phyloP scores from a whole-genome alignment of 2,888 invertebrate genomes.

The Blastobasis adustella region DNA sequence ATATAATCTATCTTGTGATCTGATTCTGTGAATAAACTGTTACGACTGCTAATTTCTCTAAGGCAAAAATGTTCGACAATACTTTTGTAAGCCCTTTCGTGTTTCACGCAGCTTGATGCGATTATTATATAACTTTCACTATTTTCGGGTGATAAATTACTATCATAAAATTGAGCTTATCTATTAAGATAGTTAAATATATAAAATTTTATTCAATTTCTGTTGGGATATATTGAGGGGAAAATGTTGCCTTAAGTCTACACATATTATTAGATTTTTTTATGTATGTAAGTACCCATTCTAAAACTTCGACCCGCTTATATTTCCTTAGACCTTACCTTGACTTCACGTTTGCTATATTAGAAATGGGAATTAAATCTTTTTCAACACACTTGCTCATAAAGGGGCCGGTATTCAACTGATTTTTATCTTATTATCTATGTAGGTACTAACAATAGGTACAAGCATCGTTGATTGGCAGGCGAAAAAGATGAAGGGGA shows the following conservation, averaged over 20 bases:
- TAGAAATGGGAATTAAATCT: too few species aligned
- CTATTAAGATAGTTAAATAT: constrained; percentile 14
- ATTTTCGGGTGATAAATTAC: constrained; percentile 27
- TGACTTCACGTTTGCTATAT: too few species aligned
- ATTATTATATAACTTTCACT: constrained; percentile 17
- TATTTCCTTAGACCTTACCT: too few species aligned
- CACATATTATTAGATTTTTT: too few species aligned
- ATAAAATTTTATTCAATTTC: constrained; percentile 18
- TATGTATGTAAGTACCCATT: too few species aligned
- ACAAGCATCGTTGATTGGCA: too few species aligned
- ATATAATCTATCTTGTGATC: constrained; percentile 51
- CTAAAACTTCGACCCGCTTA: too few species aligned
- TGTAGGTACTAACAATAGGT: too few species aligned
- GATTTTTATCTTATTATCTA: too few species aligned
- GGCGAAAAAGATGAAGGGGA: too few species aligned
- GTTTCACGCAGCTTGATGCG: constrained; percentile 24
- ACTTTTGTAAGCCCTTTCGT: constrained; percentile 43
- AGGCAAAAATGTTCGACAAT: constrained; percentile 48
- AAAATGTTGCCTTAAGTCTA: constrained; percentile 22
- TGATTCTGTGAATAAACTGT: constrained; percentile 36
- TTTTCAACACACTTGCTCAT: too few species aligned
- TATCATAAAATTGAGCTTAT: constrained; percentile 32
- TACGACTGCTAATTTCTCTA: constrained; percentile 43
- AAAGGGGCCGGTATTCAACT: too few species aligned
- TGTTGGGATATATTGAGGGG: constrained; percentile 15